Conservation (phyloP, 2,113 vertebrate species). For the Lathamus discolor region DNA sequence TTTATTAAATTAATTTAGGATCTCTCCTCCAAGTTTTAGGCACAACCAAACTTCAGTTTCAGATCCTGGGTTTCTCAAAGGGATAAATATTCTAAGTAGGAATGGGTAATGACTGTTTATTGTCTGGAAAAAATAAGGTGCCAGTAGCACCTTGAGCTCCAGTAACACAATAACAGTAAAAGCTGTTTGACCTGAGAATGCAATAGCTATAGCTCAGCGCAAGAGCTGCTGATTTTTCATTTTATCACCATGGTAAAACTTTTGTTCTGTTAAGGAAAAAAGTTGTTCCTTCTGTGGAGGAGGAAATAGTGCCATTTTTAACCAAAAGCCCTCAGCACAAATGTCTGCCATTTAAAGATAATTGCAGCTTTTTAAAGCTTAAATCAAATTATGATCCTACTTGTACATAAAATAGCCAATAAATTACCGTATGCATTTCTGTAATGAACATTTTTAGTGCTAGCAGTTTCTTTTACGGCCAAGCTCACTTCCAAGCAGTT, state of each 20-base stretch:
- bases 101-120: not conserved
- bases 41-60: not conserved
- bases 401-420: conserved; percentile 29
- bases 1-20: not conserved
- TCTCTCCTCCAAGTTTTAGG: not conserved
- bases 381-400: conserved; percentile 14
- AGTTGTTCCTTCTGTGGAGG: not conserved
- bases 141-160: not conserved
- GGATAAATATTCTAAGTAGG: not conserved
- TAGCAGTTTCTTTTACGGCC: conserved; percentile 6
- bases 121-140: not conserved
- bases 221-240: not conserved
- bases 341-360: conserved; percentile 21
- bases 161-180: not conserved
- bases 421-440: conserved; percentile 37
- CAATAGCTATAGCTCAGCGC: not conserved
- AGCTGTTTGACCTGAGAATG: not conserved
- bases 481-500: conserved; percentile 25
- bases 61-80: not conserved
- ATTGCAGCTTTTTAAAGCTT: conserved; percentile 29
- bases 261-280: not conserved
- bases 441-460: conserved; percentile 48
- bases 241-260: not conserved
- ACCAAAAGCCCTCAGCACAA: not conserved
- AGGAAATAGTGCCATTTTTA: conserved; percentile 12